Evolutionary conservation across 2,797 vertebrate genomes (phyloP).

Genomic region (Alca torda): DNA sequence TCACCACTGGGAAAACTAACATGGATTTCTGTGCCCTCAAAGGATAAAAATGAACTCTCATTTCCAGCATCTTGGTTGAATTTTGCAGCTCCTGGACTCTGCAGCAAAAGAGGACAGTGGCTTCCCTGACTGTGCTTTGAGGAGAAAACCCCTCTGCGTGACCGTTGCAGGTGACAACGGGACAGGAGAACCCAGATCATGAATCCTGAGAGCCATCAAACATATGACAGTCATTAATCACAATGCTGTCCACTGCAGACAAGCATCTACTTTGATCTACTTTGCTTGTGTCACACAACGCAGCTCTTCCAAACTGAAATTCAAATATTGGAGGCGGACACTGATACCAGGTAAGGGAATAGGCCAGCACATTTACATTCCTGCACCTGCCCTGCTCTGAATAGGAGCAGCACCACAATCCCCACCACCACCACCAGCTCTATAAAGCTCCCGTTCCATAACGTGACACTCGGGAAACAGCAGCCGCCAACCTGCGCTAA

Average conservation of each 20-base stretch:
- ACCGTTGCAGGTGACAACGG: rapidly evolving
- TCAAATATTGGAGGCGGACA: not conserved
- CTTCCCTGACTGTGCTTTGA: not conserved
- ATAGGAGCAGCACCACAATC: not conserved
- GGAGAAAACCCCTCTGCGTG: rapidly evolving
- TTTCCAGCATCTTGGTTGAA: not conserved
- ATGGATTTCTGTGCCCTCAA: too few species aligned
- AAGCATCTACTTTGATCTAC: not conserved
- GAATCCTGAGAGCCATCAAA: not conserved
- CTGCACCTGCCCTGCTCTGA: not conserved
- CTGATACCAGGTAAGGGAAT: not conserved
- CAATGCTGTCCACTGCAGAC: rapidly evolving
- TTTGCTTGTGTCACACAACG: not conserved
- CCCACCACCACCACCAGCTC: not conserved
- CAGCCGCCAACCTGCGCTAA: not conserved
- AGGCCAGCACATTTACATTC: constrained; percentile 17
- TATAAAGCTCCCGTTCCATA: not conserved
- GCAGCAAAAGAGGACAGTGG: not conserved
- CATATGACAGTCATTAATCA: not conserved
- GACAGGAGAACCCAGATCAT: not conserved
- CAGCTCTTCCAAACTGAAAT: not conserved
- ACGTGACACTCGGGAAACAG: not conserved
- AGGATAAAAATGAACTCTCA: too few species aligned
- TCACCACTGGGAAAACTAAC: too few species aligned
- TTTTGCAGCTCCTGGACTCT: not conserved